Evolutionary conservation across 2,113 vertebrate genomes (phyloP), one percentile per base, ranked within the genome.

Genomic region (Origma solitaria): DNA sequence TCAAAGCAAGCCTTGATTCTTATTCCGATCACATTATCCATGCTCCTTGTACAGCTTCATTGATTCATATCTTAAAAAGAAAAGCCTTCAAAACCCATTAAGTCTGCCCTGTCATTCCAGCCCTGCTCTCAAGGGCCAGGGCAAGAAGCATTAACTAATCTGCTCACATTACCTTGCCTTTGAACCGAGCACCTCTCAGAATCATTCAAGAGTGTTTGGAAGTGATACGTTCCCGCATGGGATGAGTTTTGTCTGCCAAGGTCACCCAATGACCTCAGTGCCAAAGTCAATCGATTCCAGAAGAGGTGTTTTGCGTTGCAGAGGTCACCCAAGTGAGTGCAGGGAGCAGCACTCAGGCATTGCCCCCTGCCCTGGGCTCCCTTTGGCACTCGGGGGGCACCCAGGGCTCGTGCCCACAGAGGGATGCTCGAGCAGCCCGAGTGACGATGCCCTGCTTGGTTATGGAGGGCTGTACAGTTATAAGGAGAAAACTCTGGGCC

Each of bases 61-160:
- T 90, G 95, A 97, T 96, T 97, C 93, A 80, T 97, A 97, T 97
- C 93, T 95, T 91, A 85, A 96, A 97, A 96, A 91, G 91, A 81
- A 95, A 96, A 97, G 85, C 95, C 95, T 96, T 95, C 95, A 91
- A 87, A 97, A 97, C 61, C 90, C 94, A 94, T 96, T 94, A 94
- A 95, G 58, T 71, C 88, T 94, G 94, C 79, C 90, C 94, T 38
- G 61, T 91, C 20, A 9, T 64, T 87, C 72, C 90, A 90, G 91
- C 82, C 89, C 91, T 84, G 86, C 92, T 96, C 82, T 75, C 96
- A 77, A 86, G 95, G 82, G 94, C 96, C 44, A 84, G 92, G 94
- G 84, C 93, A 92, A 95, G 93, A 70, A 77, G 66, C 90, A 94
- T 95, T 93, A 94, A 92, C 91, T 82, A 94, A 96, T 92, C 93